Evolutionary conservation across 2,113 vertebrate species (phyloP).

Genomic region (Dipodomys ordii): DNA sequence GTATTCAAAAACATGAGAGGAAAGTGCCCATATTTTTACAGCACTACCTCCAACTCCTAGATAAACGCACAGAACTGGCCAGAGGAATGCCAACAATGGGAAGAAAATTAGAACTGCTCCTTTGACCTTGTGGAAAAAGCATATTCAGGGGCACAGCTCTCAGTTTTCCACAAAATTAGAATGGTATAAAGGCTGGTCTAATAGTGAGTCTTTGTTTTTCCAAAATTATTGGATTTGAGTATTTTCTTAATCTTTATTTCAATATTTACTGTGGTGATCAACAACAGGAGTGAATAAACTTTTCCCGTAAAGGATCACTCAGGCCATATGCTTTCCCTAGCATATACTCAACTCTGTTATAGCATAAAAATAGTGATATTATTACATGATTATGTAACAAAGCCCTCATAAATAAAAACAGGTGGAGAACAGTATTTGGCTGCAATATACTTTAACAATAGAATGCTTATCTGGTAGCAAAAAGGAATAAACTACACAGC

Average conservation of each 20-base stretch:
- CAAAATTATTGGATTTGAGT: not conserved
- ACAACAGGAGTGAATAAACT: not conserved
- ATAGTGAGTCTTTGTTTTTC: not conserved
- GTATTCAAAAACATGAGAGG: not conserved
- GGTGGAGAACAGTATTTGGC: too few species aligned
- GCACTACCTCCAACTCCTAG: not conserved
- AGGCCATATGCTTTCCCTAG: not conserved
- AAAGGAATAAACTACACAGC: not conserved
- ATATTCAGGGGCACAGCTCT: not conserved
- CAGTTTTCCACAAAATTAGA: not conserved
- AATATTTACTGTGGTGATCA: not conserved
- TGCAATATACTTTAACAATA: too few species aligned
- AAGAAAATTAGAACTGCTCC: not conserved
- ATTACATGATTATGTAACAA: not conserved
- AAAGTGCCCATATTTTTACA: not conserved
- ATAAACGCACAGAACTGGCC: not conserved
- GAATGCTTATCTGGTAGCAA: not conserved
- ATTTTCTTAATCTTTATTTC: conserved; percentile 6
- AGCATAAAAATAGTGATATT: not conserved
- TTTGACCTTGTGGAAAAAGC: not conserved
- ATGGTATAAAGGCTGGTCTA: not conserved
- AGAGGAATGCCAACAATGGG: not conserved
- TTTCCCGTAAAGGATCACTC: not conserved
- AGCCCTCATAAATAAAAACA: too few species aligned
- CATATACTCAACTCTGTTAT: not conserved